These are phyloP conservation scores for Parascotia fuliginaria DNA, from an alignment of 2,888 invertebrate genomes.

Conservation along the genomic window DNA sequence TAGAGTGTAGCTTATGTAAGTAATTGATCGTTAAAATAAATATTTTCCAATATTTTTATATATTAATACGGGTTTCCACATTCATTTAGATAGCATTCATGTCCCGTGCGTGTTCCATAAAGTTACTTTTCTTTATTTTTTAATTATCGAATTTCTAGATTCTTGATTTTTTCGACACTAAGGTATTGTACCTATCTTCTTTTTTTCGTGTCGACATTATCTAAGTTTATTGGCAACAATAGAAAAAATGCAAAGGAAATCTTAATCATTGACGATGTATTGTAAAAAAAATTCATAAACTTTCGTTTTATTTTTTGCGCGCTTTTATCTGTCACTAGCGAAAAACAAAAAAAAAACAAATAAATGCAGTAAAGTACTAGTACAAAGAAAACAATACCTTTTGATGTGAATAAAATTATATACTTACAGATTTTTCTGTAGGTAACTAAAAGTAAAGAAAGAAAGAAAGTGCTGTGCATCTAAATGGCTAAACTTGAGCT, in stretches of 20 bases:
- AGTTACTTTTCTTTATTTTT: background rate
- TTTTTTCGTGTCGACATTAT: no score
- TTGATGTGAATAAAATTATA: background rate
- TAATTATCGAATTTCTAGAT: background rate
- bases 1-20: no score
- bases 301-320: background rate
- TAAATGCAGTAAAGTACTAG: background rate
- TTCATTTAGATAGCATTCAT: background rate
- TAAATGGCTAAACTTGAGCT: background rate
- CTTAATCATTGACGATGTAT: no score
- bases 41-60: background rate
- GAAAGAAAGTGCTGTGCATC: no score
- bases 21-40: constrained; percentile 1
- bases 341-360: no score
- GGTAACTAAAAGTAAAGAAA: background rate
- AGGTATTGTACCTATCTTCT: no score
- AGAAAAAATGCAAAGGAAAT: no score
- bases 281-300: background rate
- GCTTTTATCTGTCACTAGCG: background rate
- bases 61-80: constrained; percentile 10
- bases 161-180: no score
- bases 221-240: no score
- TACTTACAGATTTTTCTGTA: background rate
- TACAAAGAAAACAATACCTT: background rate
- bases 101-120: background rate